Evolutionary conservation across 2,113 vertebrate genomes (phyloP), one percentile per base, ranked within the genome.

Genomic region (Actenoides hombroni): DNA sequence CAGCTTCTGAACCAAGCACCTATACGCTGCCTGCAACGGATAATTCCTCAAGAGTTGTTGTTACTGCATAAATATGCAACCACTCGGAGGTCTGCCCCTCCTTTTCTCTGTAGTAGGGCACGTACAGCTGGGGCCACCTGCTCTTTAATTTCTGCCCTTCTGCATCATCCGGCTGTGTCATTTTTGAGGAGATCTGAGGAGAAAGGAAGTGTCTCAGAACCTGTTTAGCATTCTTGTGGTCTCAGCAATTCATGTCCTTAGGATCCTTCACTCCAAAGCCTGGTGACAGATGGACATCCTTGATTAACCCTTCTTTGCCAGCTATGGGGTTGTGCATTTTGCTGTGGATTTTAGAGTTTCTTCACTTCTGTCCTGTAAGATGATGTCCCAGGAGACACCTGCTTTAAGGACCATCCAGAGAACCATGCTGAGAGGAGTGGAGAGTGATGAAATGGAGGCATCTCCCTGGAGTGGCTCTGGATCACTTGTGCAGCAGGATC

Each of bases 401-500:
- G 48, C 76, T 61, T 57, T 40, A 40, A 25, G 49, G n/a, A 63
- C 4, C 39, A 53, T 24, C 9, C 61, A 76, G 67, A 48, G n/a
- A 54, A 71, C 35, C 5, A 7, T 18, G 10, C 26, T 44, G 46
- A 70, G 56, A 42, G 31, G 16, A 26, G 18, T 16, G 24, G 28
- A 31, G 21, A 78, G 46, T 31, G 56, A 78, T 40, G 74, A 86
- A 8, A 49, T 81, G 44, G 49, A 81, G 39, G 13, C 12, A 46
- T 37, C 29, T 94, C 6, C 20, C 33, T 64, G 81, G 53, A 44
- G 65, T 25, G 39, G 17, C 65, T 82, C 49, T 89, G 73, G 35
- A 6, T 86, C 10, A 3, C 20, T 51, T 0, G 0, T 61, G 31
- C 48, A 23, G 24, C 18, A 29, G 20, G 35, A 42, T 60, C 16